Conservation (phyloP, 2,888 invertebrate genomes). For the Rhyacophila evoluta region DNA sequence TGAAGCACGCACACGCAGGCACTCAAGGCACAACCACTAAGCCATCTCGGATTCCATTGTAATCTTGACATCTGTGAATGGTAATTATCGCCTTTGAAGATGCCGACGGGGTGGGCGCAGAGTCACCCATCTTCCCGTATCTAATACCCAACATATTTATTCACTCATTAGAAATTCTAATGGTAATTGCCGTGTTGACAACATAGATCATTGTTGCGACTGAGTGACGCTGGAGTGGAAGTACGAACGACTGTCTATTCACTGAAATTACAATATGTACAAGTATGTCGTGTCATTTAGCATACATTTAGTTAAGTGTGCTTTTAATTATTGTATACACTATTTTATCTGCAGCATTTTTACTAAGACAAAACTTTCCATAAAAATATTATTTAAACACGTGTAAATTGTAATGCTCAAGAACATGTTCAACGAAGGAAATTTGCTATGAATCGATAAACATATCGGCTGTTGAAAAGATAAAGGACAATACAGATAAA, state of each 20-base stretch:
- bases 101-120: not conserved
- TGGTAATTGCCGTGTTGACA: conserved; percentile 17
- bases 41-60: conserved; percentile 22
- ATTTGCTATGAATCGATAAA: too few relatives aligned
- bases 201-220: not conserved
- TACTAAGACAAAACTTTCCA: too few relatives aligned
- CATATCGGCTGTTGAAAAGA: too few relatives aligned
- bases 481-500: too few relatives aligned
- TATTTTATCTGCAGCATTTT: too few relatives aligned
- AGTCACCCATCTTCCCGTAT: not conserved
- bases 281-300: too few relatives aligned
- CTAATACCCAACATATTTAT: conserved; percentile 1
- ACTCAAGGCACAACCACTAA: not conserved
- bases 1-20: not conserved
- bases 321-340: too few relatives aligned
- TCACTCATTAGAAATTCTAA: conserved; percentile 24
- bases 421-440: too few relatives aligned
- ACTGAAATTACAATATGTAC: too few relatives aligned
- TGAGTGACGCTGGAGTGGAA: not conserved
- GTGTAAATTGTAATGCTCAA: too few relatives aligned
- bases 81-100: conserved; percentile 1
- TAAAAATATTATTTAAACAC: too few relatives aligned
- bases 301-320: too few relatives aligned
- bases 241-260: not conserved
- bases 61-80: conserved; percentile 24